Percentiles rank a stretch among this genome's conserved stretches.
These are phyloP conservation scores for Eurypyga helias DNA, from an alignment of 2,113 vertebrate species.

Conservation along the genomic window DNA sequence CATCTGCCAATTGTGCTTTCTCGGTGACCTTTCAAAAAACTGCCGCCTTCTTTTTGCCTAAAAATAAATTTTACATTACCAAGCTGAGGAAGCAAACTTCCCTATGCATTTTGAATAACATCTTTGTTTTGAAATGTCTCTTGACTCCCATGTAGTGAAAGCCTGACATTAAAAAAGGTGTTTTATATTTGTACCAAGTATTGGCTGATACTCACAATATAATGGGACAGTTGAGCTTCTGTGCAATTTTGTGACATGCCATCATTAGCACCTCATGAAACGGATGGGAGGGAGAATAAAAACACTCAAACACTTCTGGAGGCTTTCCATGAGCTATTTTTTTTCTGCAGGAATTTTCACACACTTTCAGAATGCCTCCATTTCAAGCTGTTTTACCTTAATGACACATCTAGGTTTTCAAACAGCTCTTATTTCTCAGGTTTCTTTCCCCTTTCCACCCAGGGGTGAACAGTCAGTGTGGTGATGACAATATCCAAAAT, in stretches of 20 bases:
- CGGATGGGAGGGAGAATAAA: neutral
- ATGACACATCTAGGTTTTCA: neutral
- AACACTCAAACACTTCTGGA: neutral
- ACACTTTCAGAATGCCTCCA: neutral
- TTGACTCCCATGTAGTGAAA: neutral
- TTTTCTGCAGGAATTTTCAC: neutral
- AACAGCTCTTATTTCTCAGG: neutral
- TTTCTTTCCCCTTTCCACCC: neutral
- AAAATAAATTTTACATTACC: neutral
- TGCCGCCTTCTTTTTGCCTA: neutral
- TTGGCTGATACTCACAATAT: neutral
- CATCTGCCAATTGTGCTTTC: conserved; percentile 15
- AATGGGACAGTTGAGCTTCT: neutral
- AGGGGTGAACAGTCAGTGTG: neutral
- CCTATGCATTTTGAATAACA: neutral
- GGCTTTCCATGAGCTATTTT: neutral
- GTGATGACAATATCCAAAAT: neutral
- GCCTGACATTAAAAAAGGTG: neutral
- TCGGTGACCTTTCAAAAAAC: neutral
- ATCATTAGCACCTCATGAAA: neutral
- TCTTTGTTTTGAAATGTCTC: conserved; percentile 7
- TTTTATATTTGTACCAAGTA: neutral
- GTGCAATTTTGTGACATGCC: neutral
- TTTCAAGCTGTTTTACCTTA: neutral
- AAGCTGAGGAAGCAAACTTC: neutral